Evolutionary conservation across 2,888 invertebrate genomes (phyloP).

Genomic region (Monoplex corrugatus): DNA sequence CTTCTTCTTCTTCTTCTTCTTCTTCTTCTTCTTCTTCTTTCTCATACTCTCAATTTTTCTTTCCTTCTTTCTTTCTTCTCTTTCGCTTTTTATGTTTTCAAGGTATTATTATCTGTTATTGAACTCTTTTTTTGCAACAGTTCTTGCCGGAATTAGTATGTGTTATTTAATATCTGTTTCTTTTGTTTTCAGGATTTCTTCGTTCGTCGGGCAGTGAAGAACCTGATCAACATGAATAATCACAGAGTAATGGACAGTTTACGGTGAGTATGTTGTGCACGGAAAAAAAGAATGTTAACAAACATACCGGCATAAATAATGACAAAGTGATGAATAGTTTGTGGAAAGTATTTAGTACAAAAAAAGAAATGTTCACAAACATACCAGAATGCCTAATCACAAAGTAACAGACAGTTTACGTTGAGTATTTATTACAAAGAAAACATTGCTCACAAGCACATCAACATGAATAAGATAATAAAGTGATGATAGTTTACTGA

Average conservation of each 20-base stretch:
- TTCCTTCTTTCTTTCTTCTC: not conserved
- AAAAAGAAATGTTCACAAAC: too few relatives aligned
- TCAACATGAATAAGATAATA: too few relatives aligned
- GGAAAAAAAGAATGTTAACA: too few relatives aligned
- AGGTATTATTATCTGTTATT: not conserved
- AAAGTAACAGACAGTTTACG: too few relatives aligned
- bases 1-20: constrained; percentile 54
- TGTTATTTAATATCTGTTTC: not conserved
- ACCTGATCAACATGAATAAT: constrained; percentile 50
- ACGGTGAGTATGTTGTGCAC: constrained; percentile 35
- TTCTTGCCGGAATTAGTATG: too few relatives aligned
- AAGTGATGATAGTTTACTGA: too few relatives aligned
- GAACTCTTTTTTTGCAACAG: not conserved
- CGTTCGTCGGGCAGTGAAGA: constrained; percentile 53
- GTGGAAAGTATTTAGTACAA: too few relatives aligned
- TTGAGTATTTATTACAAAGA: too few relatives aligned
- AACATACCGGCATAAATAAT: too few relatives aligned
- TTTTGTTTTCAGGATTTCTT: constrained; percentile 49
- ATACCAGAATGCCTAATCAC: too few relatives aligned
- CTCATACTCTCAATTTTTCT: not conserved
- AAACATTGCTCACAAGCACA: too few relatives aligned
- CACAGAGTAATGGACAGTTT: constrained; percentile 48
- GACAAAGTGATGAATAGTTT: too few relatives aligned
- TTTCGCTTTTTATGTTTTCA: not conserved
- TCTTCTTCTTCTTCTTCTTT: constrained; percentile 51